Conservation (phyloP, 1,140 invertebrate genomes). For the Apis florea region DNA sequence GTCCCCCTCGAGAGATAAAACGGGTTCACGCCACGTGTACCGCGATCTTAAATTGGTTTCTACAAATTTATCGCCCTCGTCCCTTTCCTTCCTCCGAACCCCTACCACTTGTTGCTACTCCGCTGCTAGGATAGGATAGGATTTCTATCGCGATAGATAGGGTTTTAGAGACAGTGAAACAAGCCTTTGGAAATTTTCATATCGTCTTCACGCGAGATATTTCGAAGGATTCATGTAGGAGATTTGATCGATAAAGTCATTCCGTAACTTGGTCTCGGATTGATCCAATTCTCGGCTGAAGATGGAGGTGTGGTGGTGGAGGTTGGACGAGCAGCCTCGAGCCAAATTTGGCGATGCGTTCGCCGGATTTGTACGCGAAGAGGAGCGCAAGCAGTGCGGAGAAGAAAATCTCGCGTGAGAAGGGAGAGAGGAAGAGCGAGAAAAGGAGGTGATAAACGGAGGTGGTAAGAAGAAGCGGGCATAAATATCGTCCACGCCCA, state of each 20-base stretch:
- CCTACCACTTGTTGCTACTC: conserved; percentile 15
- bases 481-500: conserved; percentile 68
- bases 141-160: conserved; percentile 13
- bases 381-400: too few species aligned
- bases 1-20: conserved; percentile 49
- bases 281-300: conserved; percentile 27
- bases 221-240: too few species aligned
- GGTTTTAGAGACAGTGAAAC: too few species aligned
- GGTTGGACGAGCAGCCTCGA: conserved; percentile 6
- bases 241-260: conserved; percentile 52
- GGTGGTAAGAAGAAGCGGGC: conserved; percentile 42
- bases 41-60: conserved; percentile 65
- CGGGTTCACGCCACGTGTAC: conserved; percentile 39
- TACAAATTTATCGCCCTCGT: conserved; percentile 65
- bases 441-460: conserved; percentile 15
- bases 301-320: background rate
- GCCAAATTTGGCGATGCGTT: conserved; percentile 47
- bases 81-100: background rate
- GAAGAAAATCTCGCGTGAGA: conserved; percentile 25
- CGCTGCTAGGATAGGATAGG: conserved; percentile 50
- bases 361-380: conserved; percentile 26
- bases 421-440: conserved; percentile 15
- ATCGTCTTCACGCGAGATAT: too few species aligned
- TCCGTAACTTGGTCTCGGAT: conserved; percentile 48
- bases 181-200: conserved; percentile 25